These are phyloP conservation scores for Diabrotica undecimpunctata DNA, from an alignment of 1,140 invertebrate genomes.

Conservation along the genomic window DNA sequence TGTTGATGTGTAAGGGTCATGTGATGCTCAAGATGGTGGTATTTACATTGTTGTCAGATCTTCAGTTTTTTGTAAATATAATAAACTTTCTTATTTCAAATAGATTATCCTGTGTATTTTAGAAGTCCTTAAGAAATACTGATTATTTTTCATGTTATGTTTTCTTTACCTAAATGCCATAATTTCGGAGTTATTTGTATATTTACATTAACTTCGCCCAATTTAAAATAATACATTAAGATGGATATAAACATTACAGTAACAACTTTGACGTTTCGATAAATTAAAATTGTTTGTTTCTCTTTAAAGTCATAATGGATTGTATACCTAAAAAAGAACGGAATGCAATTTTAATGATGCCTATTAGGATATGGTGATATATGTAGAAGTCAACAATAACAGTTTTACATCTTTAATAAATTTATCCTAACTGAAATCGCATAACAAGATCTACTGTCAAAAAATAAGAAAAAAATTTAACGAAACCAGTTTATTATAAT, in stretches of 20 bases:
- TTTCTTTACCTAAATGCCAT: no score
- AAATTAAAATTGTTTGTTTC: background rate
- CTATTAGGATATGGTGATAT: background rate
- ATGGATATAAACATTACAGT: background rate
- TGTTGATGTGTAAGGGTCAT: no score
- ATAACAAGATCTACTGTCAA: no score
- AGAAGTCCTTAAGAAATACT: no score
- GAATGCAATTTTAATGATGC: background rate
- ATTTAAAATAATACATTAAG: background rate
- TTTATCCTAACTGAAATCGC: background rate
- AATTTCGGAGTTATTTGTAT: no score
- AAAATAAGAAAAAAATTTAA: no score
- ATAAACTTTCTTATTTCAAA: no score
- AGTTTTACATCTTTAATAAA: background rate
- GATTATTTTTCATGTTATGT: no score
- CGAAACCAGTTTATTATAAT: no score
- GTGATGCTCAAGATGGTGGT: no score
- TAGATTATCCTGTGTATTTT: no score
- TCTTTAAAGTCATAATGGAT: background rate
- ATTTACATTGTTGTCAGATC: background rate
- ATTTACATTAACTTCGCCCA: background rate
- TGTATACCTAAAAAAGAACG: background rate
- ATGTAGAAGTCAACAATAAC: background rate
- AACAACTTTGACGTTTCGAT: background rate
- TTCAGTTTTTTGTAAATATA: background rate